Evolutionary conservation across 1,140 invertebrate genomes (phyloP).

Genomic region (Ceratosolen fusciceps): DNA sequence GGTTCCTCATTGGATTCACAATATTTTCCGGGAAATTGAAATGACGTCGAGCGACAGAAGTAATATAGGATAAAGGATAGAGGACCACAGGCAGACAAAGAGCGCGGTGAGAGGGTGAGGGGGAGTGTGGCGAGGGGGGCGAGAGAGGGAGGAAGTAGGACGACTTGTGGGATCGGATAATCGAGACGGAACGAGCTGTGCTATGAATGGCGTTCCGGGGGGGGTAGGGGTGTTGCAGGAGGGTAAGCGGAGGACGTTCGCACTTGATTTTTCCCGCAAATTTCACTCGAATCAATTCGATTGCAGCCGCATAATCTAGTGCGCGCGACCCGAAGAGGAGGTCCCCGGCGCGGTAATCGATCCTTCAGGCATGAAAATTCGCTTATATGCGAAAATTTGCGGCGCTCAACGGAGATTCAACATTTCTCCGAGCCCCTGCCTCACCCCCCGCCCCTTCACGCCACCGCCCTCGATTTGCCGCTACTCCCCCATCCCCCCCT

Average conservation of each 20-base stretch:
- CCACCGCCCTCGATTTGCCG: background rate
- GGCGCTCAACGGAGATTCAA: conserved; percentile 31
- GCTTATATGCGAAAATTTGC: conserved; percentile 25
- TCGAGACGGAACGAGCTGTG: background rate
- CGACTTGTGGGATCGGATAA: background rate
- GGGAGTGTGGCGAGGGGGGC: background rate
- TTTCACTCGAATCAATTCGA: conserved; percentile 32
- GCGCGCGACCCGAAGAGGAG: background rate
- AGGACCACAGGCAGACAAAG: background rate
- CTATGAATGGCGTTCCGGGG: too few species aligned
- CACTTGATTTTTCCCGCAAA: conserved; percentile 34
- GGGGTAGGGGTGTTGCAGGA: too few species aligned
- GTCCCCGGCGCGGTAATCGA: conserved; percentile 42
- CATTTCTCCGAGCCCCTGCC: background rate
- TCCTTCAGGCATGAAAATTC: conserved; percentile 41
- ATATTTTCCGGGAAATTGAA: conserved; percentile 40
- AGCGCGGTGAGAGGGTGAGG: background rate
- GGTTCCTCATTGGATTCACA: conserved; percentile 14
- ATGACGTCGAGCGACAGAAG: background rate
- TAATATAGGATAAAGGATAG: background rate
- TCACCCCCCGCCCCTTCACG: background rate
- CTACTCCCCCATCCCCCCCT: background rate
- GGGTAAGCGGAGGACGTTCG: background rate
- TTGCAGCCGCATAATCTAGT: conserved; percentile 27
- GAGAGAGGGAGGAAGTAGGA: background rate